phyloP scores from a whole-genome alignment of 2,888 invertebrate species.

The Zaprionus obscuricornis region DNA sequence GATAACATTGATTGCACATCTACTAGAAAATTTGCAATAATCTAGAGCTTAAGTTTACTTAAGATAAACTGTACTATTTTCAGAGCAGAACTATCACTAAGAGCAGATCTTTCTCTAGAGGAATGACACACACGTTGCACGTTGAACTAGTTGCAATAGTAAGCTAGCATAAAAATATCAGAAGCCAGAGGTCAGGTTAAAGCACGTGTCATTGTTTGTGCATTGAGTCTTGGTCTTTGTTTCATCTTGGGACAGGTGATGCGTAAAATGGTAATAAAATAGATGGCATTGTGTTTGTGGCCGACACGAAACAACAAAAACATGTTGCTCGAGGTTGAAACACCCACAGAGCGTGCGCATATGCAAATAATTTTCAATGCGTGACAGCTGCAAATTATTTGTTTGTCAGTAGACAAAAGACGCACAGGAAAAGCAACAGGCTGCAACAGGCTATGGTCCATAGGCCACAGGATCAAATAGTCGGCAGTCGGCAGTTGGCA shows the following conservation, averaged over 20 bases:
- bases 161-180: background rate
- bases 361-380: constrained; percentile 64
- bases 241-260: constrained; percentile 57
- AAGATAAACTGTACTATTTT: too few relatives aligned
- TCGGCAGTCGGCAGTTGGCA: too few relatives aligned
- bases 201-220: constrained; percentile 57
- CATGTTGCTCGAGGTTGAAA: constrained; percentile 30
- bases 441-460: constrained; percentile 12
- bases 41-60: constrained; percentile 21
- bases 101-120: background rate
- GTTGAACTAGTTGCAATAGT: constrained; percentile 10
- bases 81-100: too few relatives aligned
- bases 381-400: constrained; percentile 63
- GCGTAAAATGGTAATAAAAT: constrained; percentile 36
- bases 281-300: constrained; percentile 57
- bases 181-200: constrained; percentile 49
- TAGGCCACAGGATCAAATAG: constrained; percentile 64
- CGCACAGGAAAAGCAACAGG: constrained; percentile 58
- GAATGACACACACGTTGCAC: constrained; percentile 41
- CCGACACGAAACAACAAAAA: constrained; percentile 14
- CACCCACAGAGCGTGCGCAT: constrained; percentile 65
- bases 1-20: constrained; percentile 9
- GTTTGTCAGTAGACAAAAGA: constrained; percentile 43
- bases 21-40: constrained; percentile 33
- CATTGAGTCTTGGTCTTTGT: constrained; percentile 12